Evolutionary conservation across 2,113 vertebrate species (phyloP).

Genomic region (Gorsachius goisagi): DNA sequence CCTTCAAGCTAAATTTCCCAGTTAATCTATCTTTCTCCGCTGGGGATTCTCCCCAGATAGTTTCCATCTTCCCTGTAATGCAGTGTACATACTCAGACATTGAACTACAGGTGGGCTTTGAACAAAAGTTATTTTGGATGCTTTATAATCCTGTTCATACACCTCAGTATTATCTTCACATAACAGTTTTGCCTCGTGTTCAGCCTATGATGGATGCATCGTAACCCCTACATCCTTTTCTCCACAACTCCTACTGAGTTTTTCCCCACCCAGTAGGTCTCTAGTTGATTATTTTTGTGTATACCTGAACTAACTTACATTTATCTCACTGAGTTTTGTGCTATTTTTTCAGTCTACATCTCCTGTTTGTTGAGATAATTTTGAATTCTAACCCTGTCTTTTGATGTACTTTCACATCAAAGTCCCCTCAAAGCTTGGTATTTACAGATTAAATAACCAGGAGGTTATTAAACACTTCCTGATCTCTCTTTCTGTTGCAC

Average conservation of each 20-base stretch:
- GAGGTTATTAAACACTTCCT: slow-evolving; percentile 48
- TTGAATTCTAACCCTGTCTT: slow-evolving; percentile 31
- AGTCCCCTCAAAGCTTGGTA: slow-evolving; percentile 36
- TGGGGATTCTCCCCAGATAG: neutral
- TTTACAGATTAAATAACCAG: slow-evolving; percentile 55
- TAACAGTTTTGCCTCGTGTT: neutral
- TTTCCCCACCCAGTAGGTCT: neutral
- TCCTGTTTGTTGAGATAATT: slow-evolving; percentile 37
- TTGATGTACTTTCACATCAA: slow-evolving; percentile 57
- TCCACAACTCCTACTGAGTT: neutral
- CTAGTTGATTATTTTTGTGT: neutral
- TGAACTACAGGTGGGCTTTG: neutral
- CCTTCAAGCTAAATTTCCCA: neutral
- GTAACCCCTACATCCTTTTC: neutral
- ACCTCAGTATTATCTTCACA: neutral
- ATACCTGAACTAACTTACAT: neutral
- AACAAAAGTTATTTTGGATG: neutral
- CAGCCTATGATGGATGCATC: neutral
- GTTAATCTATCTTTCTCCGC: neutral
- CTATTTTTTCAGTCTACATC: neutral
- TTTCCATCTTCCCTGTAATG: neutral
- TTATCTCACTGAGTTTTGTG: neutral
- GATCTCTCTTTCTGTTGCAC: slow-evolving; percentile 24
- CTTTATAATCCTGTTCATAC: neutral
- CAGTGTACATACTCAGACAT: neutral